Evolutionary conservation across 1,140 invertebrate species (phyloP).

Genomic region (Drosophila novamexicana): DNA sequence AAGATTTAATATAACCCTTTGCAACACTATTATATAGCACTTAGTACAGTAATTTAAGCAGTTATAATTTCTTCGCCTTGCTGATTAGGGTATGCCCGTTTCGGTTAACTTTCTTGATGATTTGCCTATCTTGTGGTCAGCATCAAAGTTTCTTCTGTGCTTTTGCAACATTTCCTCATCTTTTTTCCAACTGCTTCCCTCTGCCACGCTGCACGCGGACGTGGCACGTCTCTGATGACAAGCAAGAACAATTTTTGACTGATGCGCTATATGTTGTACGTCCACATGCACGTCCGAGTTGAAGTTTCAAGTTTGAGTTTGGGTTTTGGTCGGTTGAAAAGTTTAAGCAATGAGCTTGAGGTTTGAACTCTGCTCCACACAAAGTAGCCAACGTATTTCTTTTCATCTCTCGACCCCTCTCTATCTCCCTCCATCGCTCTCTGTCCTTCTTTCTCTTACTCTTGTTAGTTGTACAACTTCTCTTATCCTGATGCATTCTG

Average conservation of each 20-base stretch:
- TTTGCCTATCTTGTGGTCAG: slow-evolving; percentile 37
- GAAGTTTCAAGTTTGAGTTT: slow-evolving; percentile 28
- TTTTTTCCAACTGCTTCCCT: slow-evolving; percentile 23
- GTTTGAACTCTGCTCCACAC: slow-evolving; percentile 52
- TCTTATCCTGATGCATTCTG: slow-evolving; percentile 17
- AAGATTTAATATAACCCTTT: no score
- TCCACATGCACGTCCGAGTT: slow-evolving; percentile 33
- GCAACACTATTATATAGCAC: no score
- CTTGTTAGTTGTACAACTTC: not conserved
- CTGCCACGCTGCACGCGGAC: slow-evolving; percentile 42
- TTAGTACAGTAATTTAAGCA: no score
- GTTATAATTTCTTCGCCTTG: not conserved
- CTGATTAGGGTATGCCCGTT: slow-evolving; percentile 6
- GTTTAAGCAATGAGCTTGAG: slow-evolving; percentile 59
- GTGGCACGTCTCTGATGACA: slow-evolving; percentile 76
- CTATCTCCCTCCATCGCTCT: no score
- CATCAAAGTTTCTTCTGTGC: slow-evolving; percentile 45
- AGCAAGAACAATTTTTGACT: slow-evolving; percentile 79
- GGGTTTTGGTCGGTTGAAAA: slow-evolving; percentile 47
- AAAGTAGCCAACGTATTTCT: slow-evolving; percentile 33
- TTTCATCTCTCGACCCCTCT: slow-evolving; percentile 3
- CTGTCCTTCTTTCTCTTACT: not conserved
- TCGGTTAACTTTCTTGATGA: not conserved
- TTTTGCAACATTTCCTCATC: slow-evolving; percentile 48
- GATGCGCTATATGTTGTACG: slow-evolving; percentile 73